Base-by-base conservation (phyloP, 2,113 vertebrate genomes). In the Etheostoma cragini region DNA sequence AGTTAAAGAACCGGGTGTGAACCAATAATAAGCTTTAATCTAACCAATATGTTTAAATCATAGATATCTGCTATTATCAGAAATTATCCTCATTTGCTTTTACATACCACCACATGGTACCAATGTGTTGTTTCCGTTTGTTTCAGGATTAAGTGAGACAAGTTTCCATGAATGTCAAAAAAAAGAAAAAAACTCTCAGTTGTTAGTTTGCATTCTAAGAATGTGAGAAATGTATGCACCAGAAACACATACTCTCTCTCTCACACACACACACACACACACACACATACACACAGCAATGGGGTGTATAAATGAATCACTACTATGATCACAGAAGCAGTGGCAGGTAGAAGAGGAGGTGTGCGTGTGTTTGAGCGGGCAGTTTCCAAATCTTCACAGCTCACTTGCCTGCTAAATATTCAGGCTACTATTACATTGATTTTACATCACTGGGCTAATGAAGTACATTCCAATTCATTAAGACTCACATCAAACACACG, bases 41-140 rank as follows among this genome's bases (percentile, higher is more conserved):
- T 89, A 90, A 93, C 88, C 91, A 81, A 92, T 70, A 88, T 91
- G 78, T 85, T 81, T 83, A 83, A 88, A 89, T 81, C 81, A 89
- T 82, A 81, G 71, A 83, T 69, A 52, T 76, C 62, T 68, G 13
- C 80, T 61, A 73, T 86, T 84, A 73, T 74, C 71, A 66, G 76
- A 80, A 91, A 87, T 78, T 30, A 70, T 76, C 57, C 79, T 87
- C 21, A 21, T 88, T 89, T 73, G 38, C 68, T 63, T 10, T 60
- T 68, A 72, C 74, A 83, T 63, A 56, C 50, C 62, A 33, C 45
- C 35, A 49, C 63, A 66, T 73, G 62, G n/a, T 15, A 47, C 22
- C 19, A 65, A 63, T 73, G 22, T 67, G 26, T 46, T 62, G 8
- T 35, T 53, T 58, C 54, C 33, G 78, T 84, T 88, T 84, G 71